phyloP scores from a whole-genome alignment of 1,140 invertebrate species.

The Drosophila suzukii region DNA sequence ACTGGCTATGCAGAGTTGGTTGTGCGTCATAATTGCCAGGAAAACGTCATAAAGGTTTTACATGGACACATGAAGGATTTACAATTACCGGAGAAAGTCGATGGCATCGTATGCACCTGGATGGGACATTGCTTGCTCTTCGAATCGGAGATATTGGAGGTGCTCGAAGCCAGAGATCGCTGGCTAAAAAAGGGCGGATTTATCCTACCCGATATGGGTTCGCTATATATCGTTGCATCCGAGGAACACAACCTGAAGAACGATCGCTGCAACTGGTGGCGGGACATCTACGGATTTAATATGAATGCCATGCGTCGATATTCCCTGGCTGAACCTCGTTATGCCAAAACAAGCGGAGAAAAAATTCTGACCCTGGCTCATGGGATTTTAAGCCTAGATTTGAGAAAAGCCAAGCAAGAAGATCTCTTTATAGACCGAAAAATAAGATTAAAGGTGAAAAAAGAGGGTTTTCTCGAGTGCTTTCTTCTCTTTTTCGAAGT shows the following conservation, averaged over 20 bases:
- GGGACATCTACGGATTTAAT: slow-evolving; percentile 55
- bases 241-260: slow-evolving; percentile 41
- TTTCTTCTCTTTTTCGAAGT: slow-evolving; percentile 73
- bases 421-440: slow-evolving; percentile 33
- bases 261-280: slow-evolving; percentile 60
- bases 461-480: slow-evolving; percentile 47
- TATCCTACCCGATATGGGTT: slow-evolving; percentile 91
- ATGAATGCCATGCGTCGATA: slow-evolving; percentile 59
- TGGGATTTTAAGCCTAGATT: slow-evolving; percentile 40
- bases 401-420: slow-evolving; percentile 16
- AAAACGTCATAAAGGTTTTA: slow-evolving; percentile 93
- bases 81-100: slow-evolving; percentile 90
- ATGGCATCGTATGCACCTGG: slow-evolving; percentile 99
- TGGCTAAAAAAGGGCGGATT: slow-evolving; percentile 90
- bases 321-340: slow-evolving; percentile 50
- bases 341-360: slow-evolving; percentile 97
- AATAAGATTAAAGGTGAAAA: slow-evolving; percentile 21
- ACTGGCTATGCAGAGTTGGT: slow-evolving; percentile 96
- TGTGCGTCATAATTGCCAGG: slow-evolving; percentile 89
- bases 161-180: slow-evolving; percentile 93
- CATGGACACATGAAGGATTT: slow-evolving; percentile 95
- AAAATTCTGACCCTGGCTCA: slow-evolving; percentile 86
- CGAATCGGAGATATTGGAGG: slow-evolving; percentile 94
- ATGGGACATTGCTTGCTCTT: slow-evolving; percentile 97
- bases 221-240: slow-evolving; percentile 93